A percentile compares a stretch with the other conserved stretches of the same genome.
These are phyloP conservation scores for Cephus rjabovi DNA, from an alignment of 2,888 invertebrate species.

Conservation along the genomic window DNA sequence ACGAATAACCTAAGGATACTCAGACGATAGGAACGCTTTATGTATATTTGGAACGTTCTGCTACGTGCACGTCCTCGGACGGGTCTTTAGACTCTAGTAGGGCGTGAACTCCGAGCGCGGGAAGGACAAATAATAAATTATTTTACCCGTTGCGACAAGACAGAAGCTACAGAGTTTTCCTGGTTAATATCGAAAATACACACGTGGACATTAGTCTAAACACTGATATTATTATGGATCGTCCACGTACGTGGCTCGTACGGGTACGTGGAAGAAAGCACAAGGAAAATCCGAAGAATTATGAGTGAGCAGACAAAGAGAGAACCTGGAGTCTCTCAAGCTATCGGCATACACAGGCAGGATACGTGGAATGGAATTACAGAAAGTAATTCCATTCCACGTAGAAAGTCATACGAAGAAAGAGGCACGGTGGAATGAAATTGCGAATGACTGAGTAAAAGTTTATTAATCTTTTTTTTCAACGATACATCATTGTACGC, in stretches of 20 bases:
- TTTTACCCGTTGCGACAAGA: not conserved
- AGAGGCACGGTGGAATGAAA: not conserved
- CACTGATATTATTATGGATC: not conserved
- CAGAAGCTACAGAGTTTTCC: not conserved
- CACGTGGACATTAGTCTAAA: not conserved
- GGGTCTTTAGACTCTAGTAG: not conserved
- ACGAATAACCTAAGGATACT: not conserved
- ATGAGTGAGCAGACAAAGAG: not conserved
- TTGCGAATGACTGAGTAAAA: not conserved
- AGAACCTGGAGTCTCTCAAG: not conserved
- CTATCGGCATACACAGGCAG: not conserved
- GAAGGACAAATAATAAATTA: not conserved
- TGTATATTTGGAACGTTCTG: not conserved
- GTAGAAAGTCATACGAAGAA: not conserved
- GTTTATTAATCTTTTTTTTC: not conserved
- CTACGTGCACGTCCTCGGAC: not conserved
- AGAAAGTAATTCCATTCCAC: too few relatives aligned
- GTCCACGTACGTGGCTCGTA: not conserved
- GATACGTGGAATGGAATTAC: not conserved
- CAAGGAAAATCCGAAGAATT: not conserved
- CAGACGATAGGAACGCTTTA: not conserved
- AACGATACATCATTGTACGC: not conserved
- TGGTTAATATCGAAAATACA: not conserved
- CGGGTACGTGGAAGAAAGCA: not conserved
- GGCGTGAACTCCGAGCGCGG: not conserved